These are phyloP conservation scores for Chlorodrepanis virens DNA, from an alignment of 2,113 vertebrate species.

Conservation along the genomic window DNA sequence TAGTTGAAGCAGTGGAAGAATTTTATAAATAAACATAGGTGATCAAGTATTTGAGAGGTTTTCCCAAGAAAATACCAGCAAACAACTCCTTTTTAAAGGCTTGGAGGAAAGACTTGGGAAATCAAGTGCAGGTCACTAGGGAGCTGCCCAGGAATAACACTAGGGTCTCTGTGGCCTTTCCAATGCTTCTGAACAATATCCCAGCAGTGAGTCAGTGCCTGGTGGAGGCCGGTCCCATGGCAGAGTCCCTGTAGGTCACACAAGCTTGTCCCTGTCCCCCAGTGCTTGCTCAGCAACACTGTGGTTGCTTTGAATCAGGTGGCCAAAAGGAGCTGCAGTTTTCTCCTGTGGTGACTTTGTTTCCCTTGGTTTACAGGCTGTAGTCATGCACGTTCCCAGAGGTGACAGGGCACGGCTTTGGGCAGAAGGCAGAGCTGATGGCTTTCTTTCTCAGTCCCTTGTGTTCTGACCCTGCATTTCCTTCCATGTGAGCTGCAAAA, in stretches of 20 bases:
- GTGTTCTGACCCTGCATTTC: neutral
- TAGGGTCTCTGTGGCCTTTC: neutral
- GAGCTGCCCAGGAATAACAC: neutral
- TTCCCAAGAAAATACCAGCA: neutral
- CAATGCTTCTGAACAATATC: neutral
- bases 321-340: neutral
- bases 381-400: fast-evolving
- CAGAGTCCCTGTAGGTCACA: neutral
- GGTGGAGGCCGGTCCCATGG: neutral
- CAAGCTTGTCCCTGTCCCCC: neutral
- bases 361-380: neutral
- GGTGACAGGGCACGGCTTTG: neutral
- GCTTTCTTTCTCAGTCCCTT: neutral
- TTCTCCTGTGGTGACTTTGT: neutral
- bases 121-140: neutral
- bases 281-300: neutral
- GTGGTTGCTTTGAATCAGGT: neutral
- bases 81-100: neutral
- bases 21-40: neutral
- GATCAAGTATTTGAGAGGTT: neutral
- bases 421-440: neutral
- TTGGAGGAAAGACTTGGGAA: neutral
- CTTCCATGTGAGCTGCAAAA: neutral
- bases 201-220: neutral
- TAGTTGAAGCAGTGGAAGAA: neutral